Evolutionary conservation across 2,113 vertebrate genomes (phyloP).

Genomic region (Zosterops borbonicus): DNA sequence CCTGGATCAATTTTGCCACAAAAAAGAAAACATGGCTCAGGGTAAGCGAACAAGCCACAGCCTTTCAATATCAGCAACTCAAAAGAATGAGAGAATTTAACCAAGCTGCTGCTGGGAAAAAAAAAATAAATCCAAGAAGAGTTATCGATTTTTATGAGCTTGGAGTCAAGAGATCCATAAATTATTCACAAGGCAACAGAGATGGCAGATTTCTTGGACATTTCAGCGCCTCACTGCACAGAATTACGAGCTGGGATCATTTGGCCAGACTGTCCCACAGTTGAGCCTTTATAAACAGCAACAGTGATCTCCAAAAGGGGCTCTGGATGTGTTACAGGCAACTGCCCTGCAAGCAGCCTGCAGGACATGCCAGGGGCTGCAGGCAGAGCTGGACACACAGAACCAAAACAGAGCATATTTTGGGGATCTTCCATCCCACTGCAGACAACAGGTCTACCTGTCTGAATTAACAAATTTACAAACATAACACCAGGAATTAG

Average conservation of each 20-base stretch:
- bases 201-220: slow-evolving; percentile 19
- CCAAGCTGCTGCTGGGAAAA: not conserved
- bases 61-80: slow-evolving; percentile 29
- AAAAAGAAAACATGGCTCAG: not conserved
- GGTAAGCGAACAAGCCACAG: not conserved
- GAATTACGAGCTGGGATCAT: not conserved
- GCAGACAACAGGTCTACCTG: not conserved
- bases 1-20: not conserved
- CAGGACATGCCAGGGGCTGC: not conserved
- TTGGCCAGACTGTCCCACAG: not conserved
- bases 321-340: not conserved
- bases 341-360: not conserved
- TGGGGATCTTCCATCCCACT: not conserved
- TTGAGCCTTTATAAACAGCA: not conserved
- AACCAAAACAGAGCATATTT: not conserved
- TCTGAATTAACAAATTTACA: not conserved
- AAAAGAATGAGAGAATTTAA: slow-evolving; percentile 38
- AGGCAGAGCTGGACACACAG: not conserved
- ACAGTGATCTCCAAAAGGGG: not conserved
- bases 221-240: not conserved
- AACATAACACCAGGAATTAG: not conserved
- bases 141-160: slow-evolving; percentile 50
- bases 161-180: slow-evolving; percentile 32
- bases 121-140: not conserved
- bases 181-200: slow-evolving; percentile 36